Percentiles rank a stretch among this genome's conserved stretches.
Conservation (phyloP, 2,888 invertebrate species). For the Cerastis leucographa region DNA sequence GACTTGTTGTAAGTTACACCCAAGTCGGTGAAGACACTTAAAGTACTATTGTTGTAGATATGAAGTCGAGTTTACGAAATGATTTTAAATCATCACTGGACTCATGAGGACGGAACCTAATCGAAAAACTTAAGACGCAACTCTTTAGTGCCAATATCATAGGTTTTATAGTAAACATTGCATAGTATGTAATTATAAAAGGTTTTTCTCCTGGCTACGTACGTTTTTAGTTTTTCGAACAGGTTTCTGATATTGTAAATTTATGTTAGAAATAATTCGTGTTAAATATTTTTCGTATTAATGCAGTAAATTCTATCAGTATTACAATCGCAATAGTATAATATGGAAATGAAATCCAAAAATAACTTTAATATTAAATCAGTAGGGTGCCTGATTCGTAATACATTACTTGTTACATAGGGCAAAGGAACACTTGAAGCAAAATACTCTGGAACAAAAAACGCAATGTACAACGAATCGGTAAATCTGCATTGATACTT, state of each 20-base stretch:
- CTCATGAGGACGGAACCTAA: slow-evolving; percentile 54
- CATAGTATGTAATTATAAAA: slow-evolving; percentile 62
- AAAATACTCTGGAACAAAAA: slow-evolving; percentile 29
- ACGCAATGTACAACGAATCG: slow-evolving; percentile 65
- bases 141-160: slow-evolving; percentile 59
- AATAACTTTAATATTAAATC: slow-evolving; percentile 28
- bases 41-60: slow-evolving; percentile 89
- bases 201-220: slow-evolving; percentile 54
- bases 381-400: slow-evolving; percentile 55
- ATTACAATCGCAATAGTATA: slow-evolving; percentile 58
- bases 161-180: slow-evolving; percentile 62
- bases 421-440: slow-evolving; percentile 6
- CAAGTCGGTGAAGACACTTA: slow-evolving; percentile 88
- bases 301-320: slow-evolving; percentile 65
- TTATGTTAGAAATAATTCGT: slow-evolving; percentile 56
- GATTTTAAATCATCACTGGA: slow-evolving; percentile 73
- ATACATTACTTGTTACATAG: slow-evolving; percentile 45
- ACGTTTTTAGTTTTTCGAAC: slow-evolving; percentile 46
- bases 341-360: slow-evolving; percentile 31
- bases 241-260: slow-evolving; percentile 54
- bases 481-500: slow-evolving; percentile 64
- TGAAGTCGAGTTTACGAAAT: slow-evolving; percentile 67
- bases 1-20: slow-evolving; percentile 86
- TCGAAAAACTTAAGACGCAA: slow-evolving; percentile 40
- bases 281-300: slow-evolving; percentile 64